Evolutionary conservation across 2,888 invertebrate genomes (phyloP), one percentile per base, ranked within the genome.

Genomic region (Macrosoma leucophasiata): DNA sequence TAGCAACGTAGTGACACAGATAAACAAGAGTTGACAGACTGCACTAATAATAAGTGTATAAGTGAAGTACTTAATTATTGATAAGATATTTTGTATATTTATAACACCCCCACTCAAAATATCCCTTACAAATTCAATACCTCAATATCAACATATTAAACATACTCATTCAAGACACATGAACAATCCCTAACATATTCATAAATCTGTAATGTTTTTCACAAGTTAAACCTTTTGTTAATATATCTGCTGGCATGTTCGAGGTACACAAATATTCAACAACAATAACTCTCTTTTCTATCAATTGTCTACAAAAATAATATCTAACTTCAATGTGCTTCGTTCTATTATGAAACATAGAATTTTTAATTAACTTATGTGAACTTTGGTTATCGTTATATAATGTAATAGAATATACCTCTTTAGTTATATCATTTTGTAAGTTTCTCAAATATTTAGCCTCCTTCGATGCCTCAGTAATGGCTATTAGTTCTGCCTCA

Each of bases 321-420:
- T 25, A 25, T 3, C 9, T 10, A 13, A 39, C 20, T 13, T 32
- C 33, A 13, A 39, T 34, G 13, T 37, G 37, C 9, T 39, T 39
- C 3, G 18, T n/a, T 20, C 20, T 34, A 4, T 12, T 28, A n/a
- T 34, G 30, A 15, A 14, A 30, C 2, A 22, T 7, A 9, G 10
- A 8, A 29, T 29, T 27, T 22, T 8, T n/a, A 7, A 11, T 3
- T 10, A 26, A 13, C 23, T 25, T 25, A 9, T 19, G 14, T 20
- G 22, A 24, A 13, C 24, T 13, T 12, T 25, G 23, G 7, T 12
- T 32, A 5, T 32, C 32, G 19, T 32, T 33, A 10, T 2, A 33
- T 6, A 26, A 10, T 13, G 6, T 5, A 6, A 21, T 4, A 9
- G 21, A 7, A 14, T 11, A 21, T 2, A 14, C 3, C 6, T 14